These are phyloP conservation scores for Coracias cyanogaster DNA, from an alignment of 2,797 vertebrate species.

Conservation along the genomic window DNA sequence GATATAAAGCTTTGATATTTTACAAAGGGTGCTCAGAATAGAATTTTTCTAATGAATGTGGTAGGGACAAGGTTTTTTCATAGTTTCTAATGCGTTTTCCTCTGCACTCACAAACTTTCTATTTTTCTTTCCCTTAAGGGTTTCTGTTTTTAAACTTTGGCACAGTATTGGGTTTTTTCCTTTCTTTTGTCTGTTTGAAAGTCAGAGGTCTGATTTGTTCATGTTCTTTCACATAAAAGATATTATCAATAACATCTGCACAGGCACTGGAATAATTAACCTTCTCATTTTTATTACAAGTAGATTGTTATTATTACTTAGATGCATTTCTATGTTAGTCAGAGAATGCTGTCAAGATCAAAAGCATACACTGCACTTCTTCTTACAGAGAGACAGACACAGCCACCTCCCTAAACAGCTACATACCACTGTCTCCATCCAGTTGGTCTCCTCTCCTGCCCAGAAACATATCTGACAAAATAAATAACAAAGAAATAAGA, in stretches of 20 bases:
- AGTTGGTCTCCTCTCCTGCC: not conserved
- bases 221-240: not conserved
- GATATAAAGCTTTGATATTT: not conserved
- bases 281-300: not conserved
- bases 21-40: not conserved
- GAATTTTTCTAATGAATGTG: not conserved
- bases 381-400: not conserved
- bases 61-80: not conserved
- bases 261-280: not conserved
- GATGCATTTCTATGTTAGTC: not conserved
- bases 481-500: not conserved
- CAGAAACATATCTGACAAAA: not conserved
- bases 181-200: not conserved
- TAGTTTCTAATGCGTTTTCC: not conserved
- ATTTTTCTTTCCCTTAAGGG: not conserved
- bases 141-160: not conserved
- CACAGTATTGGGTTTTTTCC: not conserved
- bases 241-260: slow-evolving; percentile 4
- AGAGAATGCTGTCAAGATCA: not conserved
- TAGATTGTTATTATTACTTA: not conserved
- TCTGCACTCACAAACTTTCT: not conserved
- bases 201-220: slow-evolving; percentile 1
- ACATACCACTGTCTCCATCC: not conserved
- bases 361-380: not conserved
- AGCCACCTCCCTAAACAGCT: not conserved